phyloP scores from a whole-genome alignment of 2,888 invertebrate genomes.

The Ochropleura plecta region DNA sequence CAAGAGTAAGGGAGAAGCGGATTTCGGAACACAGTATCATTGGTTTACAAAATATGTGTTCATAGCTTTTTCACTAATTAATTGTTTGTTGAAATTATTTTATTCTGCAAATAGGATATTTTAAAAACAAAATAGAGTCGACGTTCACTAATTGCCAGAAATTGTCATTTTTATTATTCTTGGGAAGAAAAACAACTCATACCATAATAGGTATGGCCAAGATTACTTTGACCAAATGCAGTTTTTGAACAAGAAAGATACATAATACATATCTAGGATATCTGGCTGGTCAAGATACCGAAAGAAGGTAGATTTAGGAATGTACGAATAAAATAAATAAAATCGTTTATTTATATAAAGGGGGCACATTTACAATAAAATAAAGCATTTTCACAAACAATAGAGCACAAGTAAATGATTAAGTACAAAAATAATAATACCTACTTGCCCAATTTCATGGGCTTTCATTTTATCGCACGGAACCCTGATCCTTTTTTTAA shows the following conservation, averaged over 20 bases:
- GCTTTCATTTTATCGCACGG: too few species aligned
- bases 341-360: too few species aligned
- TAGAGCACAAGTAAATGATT: too few species aligned
- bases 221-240: neutral
- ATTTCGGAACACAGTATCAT: neutral
- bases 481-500: too few species aligned
- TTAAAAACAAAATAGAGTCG: neutral
- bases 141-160: too few species aligned
- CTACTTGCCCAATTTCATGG: too few species aligned
- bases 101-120: neutral
- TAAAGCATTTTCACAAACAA: too few species aligned
- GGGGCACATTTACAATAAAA: too few species aligned
- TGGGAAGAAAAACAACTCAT: neutral
- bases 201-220: neutral
- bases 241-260: neutral
- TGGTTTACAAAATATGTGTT: neutral
- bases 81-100: neutral
- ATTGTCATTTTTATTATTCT: too few species aligned
- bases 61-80: neutral
- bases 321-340: too few species aligned
- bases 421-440: too few species aligned
- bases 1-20: conserved; percentile 45
- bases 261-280: neutral
- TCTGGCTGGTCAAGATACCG: neutral
- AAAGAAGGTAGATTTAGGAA: neutral